Evolutionary conservation across 1,140 invertebrate species (phyloP), one percentile per base, ranked within the genome.

Genomic region (Hycleus phaleratus): DNA sequence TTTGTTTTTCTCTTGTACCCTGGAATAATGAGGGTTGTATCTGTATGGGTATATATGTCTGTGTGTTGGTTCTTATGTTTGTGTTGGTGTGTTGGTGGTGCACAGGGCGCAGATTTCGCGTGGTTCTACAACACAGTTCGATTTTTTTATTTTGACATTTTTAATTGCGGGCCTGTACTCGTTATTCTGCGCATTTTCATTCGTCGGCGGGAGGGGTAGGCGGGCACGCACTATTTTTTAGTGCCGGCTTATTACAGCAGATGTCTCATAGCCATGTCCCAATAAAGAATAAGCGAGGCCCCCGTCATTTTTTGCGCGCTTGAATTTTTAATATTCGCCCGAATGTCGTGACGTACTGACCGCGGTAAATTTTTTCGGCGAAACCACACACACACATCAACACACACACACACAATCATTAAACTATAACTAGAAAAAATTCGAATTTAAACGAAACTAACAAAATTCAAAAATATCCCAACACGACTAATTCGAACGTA

Each of bases 141-240:
- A 68, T 69, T 69, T 70, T 63, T 70, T 69, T 70, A 70, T 72
- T 73, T 74, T 74, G 71, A 72, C 71, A 73, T 74, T 74, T 74
- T 74, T 74, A 74, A 74, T 74, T 74, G 72, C 71, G 70, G 70
- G 65, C 66, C 72, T 72, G 70, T 74, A 74, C 71, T 73, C 71
- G 69, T 72, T 73, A 73, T 72, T 74, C 71, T 74, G 73, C 73
- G 73, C 73, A 74, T 74, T 74, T 74, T 73, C 71, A 72, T 74
- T 69, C 70, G 58, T 49, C 46, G 32, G 60, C 46, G 58, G 59
- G 60, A 63, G 66, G 69, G 68, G 69, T 68, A 68, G 71, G 71
- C 67, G 67, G 67, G 70, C 68, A 72, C 72, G 68, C 69, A 74
- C 72, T 74, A 74, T 74, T 74, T 74, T 74, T 74, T 74, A 74